Base-by-base conservation (phyloP, 2,113 vertebrate genomes). In the Daubentonia madagascariensis region DNA sequence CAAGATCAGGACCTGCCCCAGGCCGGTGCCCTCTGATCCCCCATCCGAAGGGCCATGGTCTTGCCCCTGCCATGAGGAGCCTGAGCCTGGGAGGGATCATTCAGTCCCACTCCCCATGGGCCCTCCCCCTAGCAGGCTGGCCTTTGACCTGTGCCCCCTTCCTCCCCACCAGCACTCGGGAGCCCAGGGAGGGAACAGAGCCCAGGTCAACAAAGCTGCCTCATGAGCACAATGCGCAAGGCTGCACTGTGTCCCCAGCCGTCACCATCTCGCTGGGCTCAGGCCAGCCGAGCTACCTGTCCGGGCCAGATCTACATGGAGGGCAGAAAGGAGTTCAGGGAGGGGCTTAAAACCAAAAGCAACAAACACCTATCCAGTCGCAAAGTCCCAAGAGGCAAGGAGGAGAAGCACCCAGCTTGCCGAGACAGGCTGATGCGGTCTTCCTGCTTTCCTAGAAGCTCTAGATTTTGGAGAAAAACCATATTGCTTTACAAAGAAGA, bases 401-500 rank as follows among this genome's bases (percentile, higher is more conserved):
- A 76, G 13, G 65, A 16, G 35, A 70, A 8, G 72, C 0, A 1
- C 63, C 1, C 4, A 22, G 54, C 76, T 2, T n/a, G 72, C 54
- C 32, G 12, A 37, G 48, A 17, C 13, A 1, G 1, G 67, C 9
- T 6, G 35, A 25, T 1, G 0, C 0, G 5, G 7, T 22, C 80
- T 86, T 75, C 67, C 52, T 3, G 80, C 70, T 48, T 65, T 85
- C n/a, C 59, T 22, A 52, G 25, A 57, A 63, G 28, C 13, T n/a
- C 45, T 16, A 32, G 65, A 43, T 10, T 70, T 72, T 12, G 32
- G 30, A 23, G 68, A 48, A 70, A 68, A 28, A 63, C 20, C 6
- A 57, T 22, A 16, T 1, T 59, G 25, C 9, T 45, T 78, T 57
- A 70, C 28, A 76, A 79, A 91, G 50, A 61, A 28, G 23, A 2